Evolutionary conservation across 1,140 invertebrate species (phyloP), one percentile per base, ranked within the genome.

Genomic region (Temnothorax curvispinosus): DNA sequence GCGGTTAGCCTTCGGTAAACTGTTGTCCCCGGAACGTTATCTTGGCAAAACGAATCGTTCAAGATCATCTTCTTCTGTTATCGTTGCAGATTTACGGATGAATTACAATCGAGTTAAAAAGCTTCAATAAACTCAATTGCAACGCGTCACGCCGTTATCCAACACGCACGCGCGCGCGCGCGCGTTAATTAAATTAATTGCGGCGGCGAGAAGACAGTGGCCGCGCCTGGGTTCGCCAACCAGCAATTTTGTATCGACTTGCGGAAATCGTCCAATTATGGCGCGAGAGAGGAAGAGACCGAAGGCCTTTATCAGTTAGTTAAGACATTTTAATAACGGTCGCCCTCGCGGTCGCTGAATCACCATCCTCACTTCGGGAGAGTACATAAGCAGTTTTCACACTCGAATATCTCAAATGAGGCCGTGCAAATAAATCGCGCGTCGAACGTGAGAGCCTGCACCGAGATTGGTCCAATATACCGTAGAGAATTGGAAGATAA

Each of bases 161-260:
- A 38, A 21, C 27, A 21, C 13, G 21, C 56, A 32, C 27, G 44
- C 27, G 54, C 67, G 21, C 56, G 44, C 27, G 44, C 27, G 54
- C 67, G 54, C 54, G 67, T 60, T 74, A 82, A 74, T 82, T 82
- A 82, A 84, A 74, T 84, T 84, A 84, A 84, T 84, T 74, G 69
- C 15, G 27, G 5, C 65, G 67, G 67, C 78, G 21, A 35, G 38
- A n/a, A 35, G 35, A n/a, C 35, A 32, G 75, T 32, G 76, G 44
- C 27, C 41, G n/a, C 47, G 15, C 11, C 44, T 18, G 62, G 32
- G 9, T 21, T 80, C 44, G 77, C 27, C 77, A 80, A 27, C 47
- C 62, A 35, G 58, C 54, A 84, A 84, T 84, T 84, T 62, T 35
- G 41, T 35, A 74, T 62, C 54, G 69, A 80, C 62, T 67, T 62